phyloP scores from a whole-genome alignment of 1,140 invertebrate genomes.

The Orussus abietinus region DNA sequence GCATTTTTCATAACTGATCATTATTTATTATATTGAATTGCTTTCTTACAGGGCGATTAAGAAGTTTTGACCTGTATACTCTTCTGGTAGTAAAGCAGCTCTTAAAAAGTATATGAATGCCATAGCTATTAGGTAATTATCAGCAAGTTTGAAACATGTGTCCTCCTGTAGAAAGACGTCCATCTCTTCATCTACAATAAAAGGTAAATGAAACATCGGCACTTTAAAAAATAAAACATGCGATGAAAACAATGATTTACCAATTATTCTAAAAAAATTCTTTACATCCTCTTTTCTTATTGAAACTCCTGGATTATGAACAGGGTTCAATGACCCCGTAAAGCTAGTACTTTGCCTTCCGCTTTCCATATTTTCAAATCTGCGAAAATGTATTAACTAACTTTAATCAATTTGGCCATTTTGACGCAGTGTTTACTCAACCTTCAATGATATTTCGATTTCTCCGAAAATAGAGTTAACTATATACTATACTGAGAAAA shows the following conservation, averaged over 20 bases:
- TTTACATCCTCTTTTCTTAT: constrained; percentile 29
- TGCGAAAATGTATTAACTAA: too few species aligned
- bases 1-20: too few species aligned
- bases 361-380: too few species aligned
- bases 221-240: neutral
- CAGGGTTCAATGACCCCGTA: too few species aligned
- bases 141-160: constrained; percentile 43
- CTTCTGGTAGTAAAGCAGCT: constrained; percentile 46
- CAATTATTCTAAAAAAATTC: constrained; percentile 30
- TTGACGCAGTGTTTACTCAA: too few species aligned
- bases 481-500: too few species aligned
- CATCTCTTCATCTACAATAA: constrained; percentile 22
- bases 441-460: too few species aligned
- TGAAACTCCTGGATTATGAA: too few species aligned
- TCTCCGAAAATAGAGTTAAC: too few species aligned
- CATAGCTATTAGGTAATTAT: constrained; percentile 60
- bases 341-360: too few species aligned
- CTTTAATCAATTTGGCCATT: too few species aligned
- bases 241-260: constrained; percentile 15
- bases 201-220: constrained; percentile 5
- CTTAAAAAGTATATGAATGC: constrained; percentile 60
- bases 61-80: constrained; percentile 57
- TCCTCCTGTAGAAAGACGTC: constrained; percentile 42
- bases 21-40: too few species aligned
- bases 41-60: constrained; percentile 60